Base-by-base conservation (phyloP, 2,113 vertebrate species). In the Trogon melanurus region DNA sequence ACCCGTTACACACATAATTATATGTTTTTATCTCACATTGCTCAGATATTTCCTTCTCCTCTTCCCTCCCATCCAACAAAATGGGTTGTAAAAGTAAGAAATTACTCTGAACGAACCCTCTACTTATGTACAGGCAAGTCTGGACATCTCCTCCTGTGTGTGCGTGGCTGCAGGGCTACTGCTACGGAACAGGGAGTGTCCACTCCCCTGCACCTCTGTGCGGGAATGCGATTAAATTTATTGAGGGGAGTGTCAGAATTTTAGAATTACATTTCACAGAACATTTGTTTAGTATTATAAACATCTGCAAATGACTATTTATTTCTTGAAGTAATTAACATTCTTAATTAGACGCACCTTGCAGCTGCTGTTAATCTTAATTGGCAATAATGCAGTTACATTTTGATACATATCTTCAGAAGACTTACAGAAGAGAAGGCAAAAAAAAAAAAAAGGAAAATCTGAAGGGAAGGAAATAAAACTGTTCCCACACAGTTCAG, bases 401-500 rank as follows among this genome's bases (percentile, higher is more conserved):
- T 96, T 98, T 97, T 96, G 92, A 97, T 98, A 97, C 94, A 47
- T 95, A 97, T 97, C 97, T 97, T 97, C 85, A 72, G 90, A 97
- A 96, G 96, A 96, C 94, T 96, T 97, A 96, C 76, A 89, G 79
- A 85, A 69, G 13, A 62, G 47, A 51, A 85, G 19, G 25, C 21
- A 3, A n/a, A 36, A 76, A 58, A n/a, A 36, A 76, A 58, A 20
- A 12, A 95, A 76, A 6, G 3, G 22, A 92, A 97, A 96, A 95
- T 67, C 94, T 76, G 96, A 98, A 97, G 94, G 89, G 84, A 98
- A 95, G 96, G 96, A 97, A 98, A 97, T 96, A 97, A 98, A 98
- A 96, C 91, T 98, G 98, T 98, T 98, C 98, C 98, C 98, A 98
- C 98, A 98, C 98, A 98, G 98, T 98, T 98, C 98, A 98, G 98